These are phyloP conservation scores for Campoletis raptor DNA, from an alignment of 2,888 invertebrate species.

Conservation along the genomic window DNA sequence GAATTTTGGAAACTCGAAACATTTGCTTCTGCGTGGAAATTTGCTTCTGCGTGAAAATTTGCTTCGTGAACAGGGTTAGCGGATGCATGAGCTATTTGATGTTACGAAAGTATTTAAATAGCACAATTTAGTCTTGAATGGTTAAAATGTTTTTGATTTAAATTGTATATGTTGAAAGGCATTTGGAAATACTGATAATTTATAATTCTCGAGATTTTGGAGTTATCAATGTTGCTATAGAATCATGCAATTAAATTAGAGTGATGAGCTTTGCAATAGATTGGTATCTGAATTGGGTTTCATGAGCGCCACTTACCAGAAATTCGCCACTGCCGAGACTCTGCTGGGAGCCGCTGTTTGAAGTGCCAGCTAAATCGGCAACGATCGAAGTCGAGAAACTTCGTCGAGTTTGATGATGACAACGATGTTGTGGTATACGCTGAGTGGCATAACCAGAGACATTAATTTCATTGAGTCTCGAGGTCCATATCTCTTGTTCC, in stretches of 20 bases:
- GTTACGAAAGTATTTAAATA: too few relatives aligned
- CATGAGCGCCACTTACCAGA: constrained; percentile 76
- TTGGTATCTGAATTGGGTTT: neutral
- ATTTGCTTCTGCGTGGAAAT: neutral
- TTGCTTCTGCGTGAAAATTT: neutral
- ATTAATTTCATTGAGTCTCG: constrained; percentile 74
- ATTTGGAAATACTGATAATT: neutral
- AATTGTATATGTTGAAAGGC: neutral
- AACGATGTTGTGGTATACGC: constrained; percentile 76
- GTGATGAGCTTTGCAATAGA: neutral
- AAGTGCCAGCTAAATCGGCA: constrained; percentile 78
- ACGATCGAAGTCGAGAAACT: constrained; percentile 82
- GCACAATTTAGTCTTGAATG: too few relatives aligned
- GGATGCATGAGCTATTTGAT: neutral
- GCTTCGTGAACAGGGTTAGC: neutral
- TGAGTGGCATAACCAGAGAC: constrained; percentile 76
- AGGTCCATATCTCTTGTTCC: constrained; percentile 79
- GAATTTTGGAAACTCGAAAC: neutral
- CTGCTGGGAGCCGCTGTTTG: constrained; percentile 79
- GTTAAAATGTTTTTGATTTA: neutral
- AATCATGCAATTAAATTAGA: neutral
- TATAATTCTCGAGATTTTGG: neutral
- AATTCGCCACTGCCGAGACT: constrained; percentile 80
- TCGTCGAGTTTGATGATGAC: constrained; percentile 79
- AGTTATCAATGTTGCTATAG: neutral